Evolutionary conservation across 2,797 vertebrate species (phyloP).

Genomic region (Anguilla marmorata): DNA sequence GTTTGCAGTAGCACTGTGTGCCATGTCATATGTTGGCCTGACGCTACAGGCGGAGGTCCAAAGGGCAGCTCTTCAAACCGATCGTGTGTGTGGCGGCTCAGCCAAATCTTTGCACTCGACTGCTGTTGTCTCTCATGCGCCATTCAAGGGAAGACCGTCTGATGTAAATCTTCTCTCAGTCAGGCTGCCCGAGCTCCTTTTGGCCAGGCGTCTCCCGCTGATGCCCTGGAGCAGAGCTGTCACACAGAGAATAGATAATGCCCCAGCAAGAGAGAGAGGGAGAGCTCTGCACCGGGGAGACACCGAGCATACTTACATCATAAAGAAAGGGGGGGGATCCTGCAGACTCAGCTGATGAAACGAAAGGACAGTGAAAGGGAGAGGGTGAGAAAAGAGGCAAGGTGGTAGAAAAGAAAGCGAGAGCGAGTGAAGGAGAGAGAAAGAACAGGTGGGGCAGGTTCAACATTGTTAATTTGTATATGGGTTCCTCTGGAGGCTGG

Average conservation of each 20-base stretch:
- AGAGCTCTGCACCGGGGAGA: not conserved
- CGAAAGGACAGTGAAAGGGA: not conserved
- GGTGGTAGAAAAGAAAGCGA: not conserved
- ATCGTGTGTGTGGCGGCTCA: not conserved
- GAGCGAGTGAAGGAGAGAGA: not conserved
- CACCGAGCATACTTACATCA: not conserved
- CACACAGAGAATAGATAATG: not conserved
- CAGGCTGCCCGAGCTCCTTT: not conserved
- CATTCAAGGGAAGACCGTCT: not conserved
- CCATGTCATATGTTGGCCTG: not conserved
- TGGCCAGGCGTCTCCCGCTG: not conserved
- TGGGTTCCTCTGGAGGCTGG: not conserved
- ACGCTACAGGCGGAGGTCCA: not conserved
- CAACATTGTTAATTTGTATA: not conserved
- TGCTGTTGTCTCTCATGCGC: not conserved
- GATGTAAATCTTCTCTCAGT: not conserved
- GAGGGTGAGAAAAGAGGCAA: not conserved
- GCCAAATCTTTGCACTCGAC: not conserved
- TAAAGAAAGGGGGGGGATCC: not conserved
- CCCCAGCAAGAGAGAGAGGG: not conserved
- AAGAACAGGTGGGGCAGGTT: not conserved
- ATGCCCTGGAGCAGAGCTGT: constrained; percentile 1
- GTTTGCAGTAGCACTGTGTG: not conserved
- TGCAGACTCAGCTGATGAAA: not conserved
- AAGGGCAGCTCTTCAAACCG: not conserved